Evolutionary conservation across 2,113 vertebrate genomes (phyloP), one percentile per base, ranked within the genome.

Genomic region (Anolis sagrei): DNA sequence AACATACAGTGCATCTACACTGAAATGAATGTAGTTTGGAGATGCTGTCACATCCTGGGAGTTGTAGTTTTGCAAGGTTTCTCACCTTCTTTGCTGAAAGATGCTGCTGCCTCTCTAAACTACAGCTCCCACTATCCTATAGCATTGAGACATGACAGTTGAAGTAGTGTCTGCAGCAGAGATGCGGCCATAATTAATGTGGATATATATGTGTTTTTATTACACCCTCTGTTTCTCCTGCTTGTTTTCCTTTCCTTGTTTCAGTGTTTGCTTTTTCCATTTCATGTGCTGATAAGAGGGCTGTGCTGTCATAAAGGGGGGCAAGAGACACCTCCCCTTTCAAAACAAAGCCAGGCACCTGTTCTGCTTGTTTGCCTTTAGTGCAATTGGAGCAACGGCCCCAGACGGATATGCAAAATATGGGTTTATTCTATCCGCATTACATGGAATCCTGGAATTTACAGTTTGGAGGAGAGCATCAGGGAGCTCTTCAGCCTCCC

Each of bases 311-410:
- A 62, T 92, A 92, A 90, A 93, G 93, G 82, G 84, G 36, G 36
- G 62, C 58, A 44, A 86, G 44, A 82, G 87, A 49, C 25, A 82
- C 69, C 87, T n/a, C 78, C 80, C 91, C 88, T 89, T 66, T 91
- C 87, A 87, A 89, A 66, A 68, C 13, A 27, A 32, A 10, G 13
- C 14, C 13, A 27, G 49, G 2, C 18, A 48, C 16, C 36, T 70
- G 36, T n/a, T 90, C 86, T 84, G 85, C 86, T 90, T 92, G 91
- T 90, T 36, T 88, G 64, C 74, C 90, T 89, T 91, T 86, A 88
- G 85, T 88, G 61, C 19, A 29, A 86, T 87, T 11, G 0, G 84
- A 72, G 93, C 89, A 90, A 39, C 91, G 34, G 14, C 48, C 84
- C 87, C 83, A 81, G 89, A 87, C 27, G 0, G 89, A 89, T 89